phyloP scores from a whole-genome alignment of 1,140 invertebrate genomes.

The Diorhabda sublineata region DNA sequence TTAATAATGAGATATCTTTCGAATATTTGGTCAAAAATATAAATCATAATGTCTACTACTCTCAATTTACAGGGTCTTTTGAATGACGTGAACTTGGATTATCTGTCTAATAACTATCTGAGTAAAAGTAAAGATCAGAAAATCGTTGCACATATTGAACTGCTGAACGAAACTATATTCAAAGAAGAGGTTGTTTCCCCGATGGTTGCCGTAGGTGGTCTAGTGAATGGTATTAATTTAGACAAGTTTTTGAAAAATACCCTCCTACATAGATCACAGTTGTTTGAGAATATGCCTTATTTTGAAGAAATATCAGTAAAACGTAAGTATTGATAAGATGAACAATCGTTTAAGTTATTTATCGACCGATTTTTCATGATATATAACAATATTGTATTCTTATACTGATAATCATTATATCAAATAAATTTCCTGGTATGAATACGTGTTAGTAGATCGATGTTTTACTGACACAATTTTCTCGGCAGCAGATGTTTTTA shows the following conservation, averaged over 20 bases:
- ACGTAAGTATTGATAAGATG: background rate
- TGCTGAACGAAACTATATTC: constrained; percentile 34
- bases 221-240: constrained; percentile 34
- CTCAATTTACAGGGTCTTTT: constrained; percentile 35
- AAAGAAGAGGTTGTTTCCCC: constrained; percentile 27
- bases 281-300: constrained; percentile 34
- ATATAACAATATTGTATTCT: background rate
- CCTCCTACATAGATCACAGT: constrained; percentile 38
- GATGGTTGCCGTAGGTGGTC: constrained; percentile 21
- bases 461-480: background rate
- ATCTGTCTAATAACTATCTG: constrained; percentile 40
- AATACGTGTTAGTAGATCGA: background rate
- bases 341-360: background rate
- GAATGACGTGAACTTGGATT: constrained; percentile 30
- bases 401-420: background rate
- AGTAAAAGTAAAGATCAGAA: constrained; percentile 41
- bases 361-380: background rate
- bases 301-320: constrained; percentile 23
- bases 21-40: background rate
- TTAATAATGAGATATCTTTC: background rate
- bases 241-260: constrained; percentile 30
- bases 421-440: background rate
- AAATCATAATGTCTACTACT: background rate
- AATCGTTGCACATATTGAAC: constrained; percentile 30
- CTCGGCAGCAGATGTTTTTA: background rate